These are phyloP conservation scores for Leucoraja ocellata DNA, from an alignment of 2,797 vertebrate species.

Conservation along the genomic window DNA sequence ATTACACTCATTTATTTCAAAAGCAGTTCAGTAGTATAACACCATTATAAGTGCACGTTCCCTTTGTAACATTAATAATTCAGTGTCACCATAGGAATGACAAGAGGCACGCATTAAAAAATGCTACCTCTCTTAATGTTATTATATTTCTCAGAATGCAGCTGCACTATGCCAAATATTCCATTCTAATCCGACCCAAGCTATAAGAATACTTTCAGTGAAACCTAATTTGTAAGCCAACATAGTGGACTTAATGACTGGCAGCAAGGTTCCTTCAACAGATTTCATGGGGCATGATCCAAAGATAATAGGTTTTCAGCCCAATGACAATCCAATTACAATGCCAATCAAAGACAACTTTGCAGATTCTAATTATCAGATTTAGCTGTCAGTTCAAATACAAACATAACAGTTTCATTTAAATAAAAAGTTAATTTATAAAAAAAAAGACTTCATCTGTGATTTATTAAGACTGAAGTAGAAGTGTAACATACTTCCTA, in stretches of 20 bases:
- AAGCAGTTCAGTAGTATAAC: not conserved
- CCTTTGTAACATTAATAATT: slow-evolving; percentile 32
- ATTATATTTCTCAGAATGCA: slow-evolving; percentile 97
- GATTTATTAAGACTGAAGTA: slow-evolving; percentile 71
- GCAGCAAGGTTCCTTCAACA: slow-evolving; percentile 99
- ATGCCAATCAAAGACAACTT: slow-evolving; percentile 99
- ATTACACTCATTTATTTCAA: slow-evolving; percentile 33
- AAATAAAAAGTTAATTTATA: slow-evolving; percentile 89
- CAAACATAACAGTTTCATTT: slow-evolving; percentile 98
- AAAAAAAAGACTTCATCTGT: slow-evolving; percentile 66
- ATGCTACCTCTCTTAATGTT: slow-evolving; percentile 77
- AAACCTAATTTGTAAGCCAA: slow-evolving; percentile 98
- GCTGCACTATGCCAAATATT: slow-evolving; percentile 70
- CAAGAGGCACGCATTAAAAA: slow-evolving; percentile 35
- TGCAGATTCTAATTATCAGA: slow-evolving; percentile 99
- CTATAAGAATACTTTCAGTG: slow-evolving; percentile 75
- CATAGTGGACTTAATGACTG: slow-evolving; percentile 99
- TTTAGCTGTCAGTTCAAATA: slow-evolving; percentile 99
- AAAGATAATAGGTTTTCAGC: slow-evolving; percentile 99
- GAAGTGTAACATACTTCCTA: slow-evolving; percentile 66
- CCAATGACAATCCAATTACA: slow-evolving; percentile 99
- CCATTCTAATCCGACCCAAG: slow-evolving; percentile 87
- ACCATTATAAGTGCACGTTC: not conserved
- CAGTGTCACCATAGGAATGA: slow-evolving; percentile 21
- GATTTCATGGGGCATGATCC: slow-evolving; percentile 99